These are phyloP conservation scores for Brachionichthys hirsutus DNA, from an alignment of 2,113 vertebrate species.

Conservation along the genomic window DNA sequence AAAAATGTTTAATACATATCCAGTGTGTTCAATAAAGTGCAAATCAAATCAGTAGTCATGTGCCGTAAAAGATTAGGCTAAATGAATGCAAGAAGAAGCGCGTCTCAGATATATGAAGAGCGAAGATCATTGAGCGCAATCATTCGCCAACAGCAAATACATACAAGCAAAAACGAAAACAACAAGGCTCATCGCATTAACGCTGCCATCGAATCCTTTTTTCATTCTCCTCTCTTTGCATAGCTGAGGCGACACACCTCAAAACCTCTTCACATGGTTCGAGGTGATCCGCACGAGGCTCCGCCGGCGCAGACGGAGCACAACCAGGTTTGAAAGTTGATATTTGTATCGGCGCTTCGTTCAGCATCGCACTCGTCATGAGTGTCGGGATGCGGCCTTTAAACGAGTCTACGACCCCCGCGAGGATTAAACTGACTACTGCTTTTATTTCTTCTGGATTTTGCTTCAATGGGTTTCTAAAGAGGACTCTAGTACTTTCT, in stretches of 20 bases:
- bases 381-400: constrained; percentile 2
- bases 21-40: constrained; percentile 52
- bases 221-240: constrained; percentile 68
- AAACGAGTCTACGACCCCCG: constrained; percentile 11
- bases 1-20: constrained; percentile 46
- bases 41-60: constrained; percentile 48
- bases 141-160: constrained; percentile 52
- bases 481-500: constrained; percentile 1
- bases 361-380: constrained; percentile 12
- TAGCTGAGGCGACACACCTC: constrained; percentile 67
- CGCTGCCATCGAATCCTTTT: constrained; percentile 30
- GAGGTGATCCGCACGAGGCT: constrained; percentile 27
- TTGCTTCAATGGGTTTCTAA: background rate
- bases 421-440: background rate
- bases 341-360: constrained; percentile 26
- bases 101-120: constrained; percentile 13
- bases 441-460: background rate
- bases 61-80: constrained; percentile 29
- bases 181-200: constrained; percentile 34
- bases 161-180: constrained; percentile 42
- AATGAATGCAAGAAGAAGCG: constrained; percentile 13
- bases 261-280: constrained; percentile 24
- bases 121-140: constrained; percentile 12
- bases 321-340: constrained; percentile 21
- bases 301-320: constrained; percentile 17